Conservation (phyloP, 2,113 vertebrate genomes). For the Panurus biarmicus region DNA sequence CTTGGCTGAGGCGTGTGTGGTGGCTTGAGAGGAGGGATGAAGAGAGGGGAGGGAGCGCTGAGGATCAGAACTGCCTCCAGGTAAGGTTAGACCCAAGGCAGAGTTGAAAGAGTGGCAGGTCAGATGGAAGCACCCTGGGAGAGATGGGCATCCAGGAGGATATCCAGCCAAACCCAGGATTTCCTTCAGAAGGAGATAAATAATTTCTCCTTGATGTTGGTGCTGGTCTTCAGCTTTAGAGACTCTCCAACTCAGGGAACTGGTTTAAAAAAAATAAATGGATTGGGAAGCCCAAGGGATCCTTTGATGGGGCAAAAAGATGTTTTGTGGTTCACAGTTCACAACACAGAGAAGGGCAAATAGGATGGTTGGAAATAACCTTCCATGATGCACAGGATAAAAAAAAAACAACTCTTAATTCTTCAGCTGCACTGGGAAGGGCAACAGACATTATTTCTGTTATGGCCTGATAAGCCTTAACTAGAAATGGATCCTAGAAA, state of each 20-base stretch:
- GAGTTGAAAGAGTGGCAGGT: not conserved
- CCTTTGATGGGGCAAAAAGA: not conserved
- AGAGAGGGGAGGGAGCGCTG: not conserved
- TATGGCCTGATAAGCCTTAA: not conserved
- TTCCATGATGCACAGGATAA: not conserved
- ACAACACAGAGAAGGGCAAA: not conserved
- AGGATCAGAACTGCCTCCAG: slow-evolving; percentile 10
- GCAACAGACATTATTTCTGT: not conserved
- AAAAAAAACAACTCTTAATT: not conserved
- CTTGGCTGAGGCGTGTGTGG: slow-evolving; percentile 25
- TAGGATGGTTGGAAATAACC: not conserved
- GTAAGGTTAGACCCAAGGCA: not conserved
- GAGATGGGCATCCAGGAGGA: not conserved
- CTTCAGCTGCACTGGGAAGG: not conserved
- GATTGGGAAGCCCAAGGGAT: not conserved
- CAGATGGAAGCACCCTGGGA: slow-evolving; percentile 16
- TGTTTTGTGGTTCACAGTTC: not conserved
- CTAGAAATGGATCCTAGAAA: not conserved
- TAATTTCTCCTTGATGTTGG: not conserved
- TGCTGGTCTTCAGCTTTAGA: not conserved
- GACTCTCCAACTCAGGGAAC: not conserved
- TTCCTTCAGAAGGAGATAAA: not conserved
- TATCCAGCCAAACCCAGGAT: not conserved
- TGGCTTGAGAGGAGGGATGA: slow-evolving; percentile 6
- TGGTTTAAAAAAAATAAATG: not conserved